Conservation (phyloP, 1,140 invertebrate genomes). For the Brachionus sp. region DNA sequence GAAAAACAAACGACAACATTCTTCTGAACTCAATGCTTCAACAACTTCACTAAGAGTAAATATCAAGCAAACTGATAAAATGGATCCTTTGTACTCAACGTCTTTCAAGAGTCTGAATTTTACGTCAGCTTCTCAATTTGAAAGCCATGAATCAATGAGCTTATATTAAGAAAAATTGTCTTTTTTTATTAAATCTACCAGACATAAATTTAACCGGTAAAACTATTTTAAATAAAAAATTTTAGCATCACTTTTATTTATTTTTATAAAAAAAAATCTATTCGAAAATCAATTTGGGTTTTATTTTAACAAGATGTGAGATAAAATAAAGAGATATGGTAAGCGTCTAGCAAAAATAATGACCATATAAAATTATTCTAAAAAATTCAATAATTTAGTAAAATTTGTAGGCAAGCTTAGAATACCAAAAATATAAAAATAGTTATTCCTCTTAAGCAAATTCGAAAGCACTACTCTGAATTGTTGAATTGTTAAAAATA, state of each 20-base stretch:
- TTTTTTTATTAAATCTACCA: background rate
- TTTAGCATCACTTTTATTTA: background rate
- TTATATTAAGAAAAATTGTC: background rate
- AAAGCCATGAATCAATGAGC: slow-evolving; percentile 32
- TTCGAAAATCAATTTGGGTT: too few species aligned
- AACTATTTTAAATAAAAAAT: background rate
- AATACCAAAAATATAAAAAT: too few species aligned
- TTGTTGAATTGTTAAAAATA: too few species aligned
- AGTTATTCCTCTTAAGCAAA: too few species aligned
- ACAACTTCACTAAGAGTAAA: background rate
- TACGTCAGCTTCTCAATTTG: background rate
- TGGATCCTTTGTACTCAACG: background rate
- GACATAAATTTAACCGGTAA: background rate
- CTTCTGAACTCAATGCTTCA: background rate
- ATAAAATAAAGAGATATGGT: too few species aligned
- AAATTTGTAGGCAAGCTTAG: too few species aligned
- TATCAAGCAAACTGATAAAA: background rate
- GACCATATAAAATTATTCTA: too few species aligned
- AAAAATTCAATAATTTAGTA: too few species aligned
- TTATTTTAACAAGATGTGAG: too few species aligned
- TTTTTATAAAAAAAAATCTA: too few species aligned
- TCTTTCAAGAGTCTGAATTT: slow-evolving; percentile 17
- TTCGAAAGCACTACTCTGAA: too few species aligned
- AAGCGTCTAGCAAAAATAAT: too few species aligned
- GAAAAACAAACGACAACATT: background rate